Conservation (phyloP, 2,797 vertebrate species). For the Oreortyx pictus region DNA sequence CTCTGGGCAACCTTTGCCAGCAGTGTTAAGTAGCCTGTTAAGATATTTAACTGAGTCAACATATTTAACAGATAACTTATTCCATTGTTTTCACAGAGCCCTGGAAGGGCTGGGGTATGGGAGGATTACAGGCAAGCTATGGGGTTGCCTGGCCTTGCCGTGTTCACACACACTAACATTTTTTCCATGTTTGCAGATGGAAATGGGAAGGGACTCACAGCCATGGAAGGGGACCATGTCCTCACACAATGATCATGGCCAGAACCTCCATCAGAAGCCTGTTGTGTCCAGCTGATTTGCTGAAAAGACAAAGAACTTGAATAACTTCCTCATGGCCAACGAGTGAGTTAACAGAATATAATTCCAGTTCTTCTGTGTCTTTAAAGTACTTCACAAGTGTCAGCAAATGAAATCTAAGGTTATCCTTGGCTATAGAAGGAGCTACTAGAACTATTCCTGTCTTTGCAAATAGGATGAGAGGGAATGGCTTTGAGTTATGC, state of each 20-base stretch:
- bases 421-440: background rate
- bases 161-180: fast-evolving
- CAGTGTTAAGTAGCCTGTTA: too few relatives aligned
- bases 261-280: background rate
- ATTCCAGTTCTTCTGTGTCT: background rate
- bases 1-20: too few relatives aligned
- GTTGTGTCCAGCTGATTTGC: fast-evolving
- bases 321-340: background rate
- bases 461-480: background rate
- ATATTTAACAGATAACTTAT: too few relatives aligned
- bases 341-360: background rate
- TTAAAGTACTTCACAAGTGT: background rate
- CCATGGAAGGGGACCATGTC: fast-evolving
- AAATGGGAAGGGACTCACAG: background rate
- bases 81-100: too few relatives aligned
- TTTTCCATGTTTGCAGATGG: background rate
- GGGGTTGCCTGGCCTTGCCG: fast-evolving
- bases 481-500: too few relatives aligned
- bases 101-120: fast-evolving
- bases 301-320: background rate
- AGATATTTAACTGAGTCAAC: too few relatives aligned
- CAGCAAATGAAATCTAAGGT: background rate
- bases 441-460: fast-evolving
- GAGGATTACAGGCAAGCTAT: fast-evolving
- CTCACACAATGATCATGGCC: too few relatives aligned